Evolutionary conservation across 2,888 invertebrate species (phyloP), one percentile per base, ranked within the genome.

Genomic region (Amiota mariae): DNA sequence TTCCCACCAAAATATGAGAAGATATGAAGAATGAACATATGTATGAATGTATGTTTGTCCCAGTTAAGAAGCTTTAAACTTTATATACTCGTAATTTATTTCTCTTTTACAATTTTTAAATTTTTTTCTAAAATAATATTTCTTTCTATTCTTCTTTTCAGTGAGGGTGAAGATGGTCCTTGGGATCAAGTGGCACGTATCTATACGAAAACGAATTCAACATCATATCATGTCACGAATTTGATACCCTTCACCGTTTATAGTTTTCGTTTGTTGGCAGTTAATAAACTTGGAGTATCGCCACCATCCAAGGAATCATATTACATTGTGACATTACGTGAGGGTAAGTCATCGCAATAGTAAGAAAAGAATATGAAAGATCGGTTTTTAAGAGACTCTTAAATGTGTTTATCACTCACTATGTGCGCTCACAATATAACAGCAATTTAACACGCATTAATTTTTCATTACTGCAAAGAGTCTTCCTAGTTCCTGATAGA

Each of bases 201-300:
- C 83, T 89, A 91, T 81, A 94, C 93, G 51, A 91, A 92, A 79
- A 92, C 91, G 85, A 94, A 94, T 90, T 90, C 91, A 78, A 93
- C 94, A 77, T 92, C 91, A 85, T 93, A 93, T 90, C 92, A 93
- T 88, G 92, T 95, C 85, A 92, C 91, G 78, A 92, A 91, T 75
- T 91, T 95, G 80, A 91, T 92, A 79, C 95, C 95, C 67, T 95
- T 93, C 90, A 95, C 94, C 68, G 93, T 94, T 74, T 95, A 95
- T 91, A 93, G 93, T 87, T 94, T 95, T 90, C 91, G 93, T 74
- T 92, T 95, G 79, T 90, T 92, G 82, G 94, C 94, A 68, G 93
- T 94, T 75, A 95, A 95, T 89, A 92, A 92, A 77, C 92, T 94
- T 90, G 95, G 95, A 79, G 90, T 91, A 76, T 94, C 94, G 88